Evolutionary conservation across 35 echinoderm and acorn worm genomes (phyloP).

Genomic region (Lytechinus pictus): DNA sequence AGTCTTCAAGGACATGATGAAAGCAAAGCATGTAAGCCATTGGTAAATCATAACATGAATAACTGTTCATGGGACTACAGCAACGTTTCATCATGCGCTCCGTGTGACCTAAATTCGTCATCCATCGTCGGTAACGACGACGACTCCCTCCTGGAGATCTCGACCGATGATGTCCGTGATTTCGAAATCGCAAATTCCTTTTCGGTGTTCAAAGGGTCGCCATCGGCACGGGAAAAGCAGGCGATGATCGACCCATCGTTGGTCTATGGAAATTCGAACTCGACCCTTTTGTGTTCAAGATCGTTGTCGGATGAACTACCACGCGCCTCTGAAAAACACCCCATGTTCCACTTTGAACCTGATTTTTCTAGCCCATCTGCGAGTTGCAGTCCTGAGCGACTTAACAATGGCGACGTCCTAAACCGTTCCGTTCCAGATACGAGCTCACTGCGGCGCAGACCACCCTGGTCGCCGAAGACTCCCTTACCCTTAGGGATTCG

Average conservation of each 20-base stretch:
- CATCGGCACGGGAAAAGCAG: not conserved
- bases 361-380: not conserved
- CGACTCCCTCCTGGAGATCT: not conserved
- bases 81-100: not conserved
- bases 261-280: not conserved
- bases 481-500: not conserved
- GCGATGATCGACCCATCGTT: not conserved
- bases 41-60: not conserved
- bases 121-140: not conserved
- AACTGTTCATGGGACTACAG: not conserved
- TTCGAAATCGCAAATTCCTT: slow-evolving; percentile 3
- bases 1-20: not conserved
- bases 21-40: not conserved
- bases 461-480: not conserved
- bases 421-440: not conserved
- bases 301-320: not conserved
- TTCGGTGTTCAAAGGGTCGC: slow-evolving; percentile 13
- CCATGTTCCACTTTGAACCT: not conserved
- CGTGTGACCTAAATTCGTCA: slow-evolving; percentile 16
- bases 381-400: not conserved
- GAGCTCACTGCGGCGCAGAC: not conserved
- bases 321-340: not conserved
- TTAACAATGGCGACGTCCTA: not conserved
- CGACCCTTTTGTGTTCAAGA: not conserved
- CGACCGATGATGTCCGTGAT: not conserved